Conservation (phyloP, 2,797 vertebrate species). For the Glossophaga mutica region DNA sequence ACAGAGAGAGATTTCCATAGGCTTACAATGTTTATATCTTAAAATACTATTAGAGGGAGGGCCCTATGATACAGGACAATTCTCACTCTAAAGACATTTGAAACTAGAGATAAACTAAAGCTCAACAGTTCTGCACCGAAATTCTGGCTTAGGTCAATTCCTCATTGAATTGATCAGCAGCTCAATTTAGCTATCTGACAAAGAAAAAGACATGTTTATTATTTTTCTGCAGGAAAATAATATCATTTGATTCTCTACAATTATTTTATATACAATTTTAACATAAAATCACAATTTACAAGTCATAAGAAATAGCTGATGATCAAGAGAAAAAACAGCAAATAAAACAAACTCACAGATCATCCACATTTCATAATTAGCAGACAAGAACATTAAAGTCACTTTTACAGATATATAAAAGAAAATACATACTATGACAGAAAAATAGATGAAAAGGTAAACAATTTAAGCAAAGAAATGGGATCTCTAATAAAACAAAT, state of each 20-base stretch:
- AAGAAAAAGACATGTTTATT: not conserved
- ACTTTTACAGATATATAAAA: not conserved
- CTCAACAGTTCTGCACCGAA: not conserved
- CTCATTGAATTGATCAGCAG: not conserved
- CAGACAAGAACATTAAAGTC: not conserved
- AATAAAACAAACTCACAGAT: not conserved
- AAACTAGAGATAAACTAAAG: not conserved
- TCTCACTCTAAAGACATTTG: not conserved
- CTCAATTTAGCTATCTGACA: not conserved
- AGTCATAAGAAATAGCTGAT: not conserved
- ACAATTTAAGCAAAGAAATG: not conserved
- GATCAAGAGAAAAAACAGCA: not conserved
- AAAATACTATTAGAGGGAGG: not conserved
- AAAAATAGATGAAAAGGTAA: not conserved
- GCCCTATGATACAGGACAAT: not conserved
- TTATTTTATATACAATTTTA: not conserved
- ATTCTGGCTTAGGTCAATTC: not conserved
- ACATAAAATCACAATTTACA: not conserved
- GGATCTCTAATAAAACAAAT: not conserved
- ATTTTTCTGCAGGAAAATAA: slow-evolving; percentile 4
- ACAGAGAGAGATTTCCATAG: not conserved
- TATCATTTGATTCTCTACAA: not conserved
- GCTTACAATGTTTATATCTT: not conserved
- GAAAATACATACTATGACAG: not conserved
- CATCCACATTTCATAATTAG: not conserved